Conservation (phyloP, 2,113 vertebrate genomes). For the Gambusia holbrooki region DNA sequence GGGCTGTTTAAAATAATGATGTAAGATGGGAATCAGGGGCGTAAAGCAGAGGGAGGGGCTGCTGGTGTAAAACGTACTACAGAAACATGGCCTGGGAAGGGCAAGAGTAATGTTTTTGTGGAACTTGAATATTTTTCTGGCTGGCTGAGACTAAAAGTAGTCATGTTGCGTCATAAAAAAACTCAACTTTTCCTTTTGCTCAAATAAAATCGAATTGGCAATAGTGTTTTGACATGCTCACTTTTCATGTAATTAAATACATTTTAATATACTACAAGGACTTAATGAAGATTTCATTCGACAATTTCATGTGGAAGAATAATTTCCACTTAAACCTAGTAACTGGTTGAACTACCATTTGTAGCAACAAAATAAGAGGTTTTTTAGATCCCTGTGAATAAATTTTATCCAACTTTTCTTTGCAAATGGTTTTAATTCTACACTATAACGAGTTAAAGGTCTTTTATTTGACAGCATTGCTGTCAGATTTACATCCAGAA, state of each 20-base stretch:
- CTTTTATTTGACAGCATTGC: too few relatives aligned
- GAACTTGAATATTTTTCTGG: conserved; percentile 52
- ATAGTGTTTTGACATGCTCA: not conserved
- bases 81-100: conserved; percentile 18
- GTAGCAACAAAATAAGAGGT: not conserved
- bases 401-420: too few relatives aligned
- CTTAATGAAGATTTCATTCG: not conserved
- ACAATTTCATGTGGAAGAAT: not conserved
- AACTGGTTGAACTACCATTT: not conserved
- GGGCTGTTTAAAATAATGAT: conserved; percentile 24
- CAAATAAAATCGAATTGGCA: not conserved
- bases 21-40: conserved; percentile 26
- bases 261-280: not conserved
- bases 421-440: too few relatives aligned
- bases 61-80: conserved; percentile 23
- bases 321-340: not conserved
- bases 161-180: conserved; percentile 32
- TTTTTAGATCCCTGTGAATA: too few relatives aligned
- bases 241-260: not conserved
- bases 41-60: conserved; percentile 2
- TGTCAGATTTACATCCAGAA: too few relatives aligned
- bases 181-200: conserved; percentile 14
- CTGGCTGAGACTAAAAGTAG: conserved; percentile 56
- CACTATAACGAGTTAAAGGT: too few relatives aligned
- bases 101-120: conserved; percentile 45